Evolutionary conservation across 1,140 invertebrate genomes (phyloP), one percentile per base, ranked within the genome.

Genomic region (Bombus haemorrhoidalis): DNA sequence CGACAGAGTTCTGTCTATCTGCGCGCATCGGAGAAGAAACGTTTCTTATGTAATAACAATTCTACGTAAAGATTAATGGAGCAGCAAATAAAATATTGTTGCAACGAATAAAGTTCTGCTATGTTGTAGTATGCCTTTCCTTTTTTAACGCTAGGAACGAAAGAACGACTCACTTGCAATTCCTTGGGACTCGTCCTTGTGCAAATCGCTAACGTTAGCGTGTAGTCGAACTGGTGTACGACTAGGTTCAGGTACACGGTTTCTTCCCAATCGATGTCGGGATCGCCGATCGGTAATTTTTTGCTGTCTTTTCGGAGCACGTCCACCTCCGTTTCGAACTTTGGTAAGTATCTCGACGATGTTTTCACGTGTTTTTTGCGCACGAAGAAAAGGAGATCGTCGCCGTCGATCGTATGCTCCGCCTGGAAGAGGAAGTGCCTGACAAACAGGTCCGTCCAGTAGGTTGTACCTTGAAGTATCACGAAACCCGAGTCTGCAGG

Each of bases 201-300:
- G 95, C 99, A 99, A 91, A 99, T 98, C 85, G 99, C 99, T 95
- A 99, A 96, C 22, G 99, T 99, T 69, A 99, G 96, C 71, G 97
- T 99, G 95, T 99, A 99, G 94, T 99, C 98, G 95, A 99, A 98
- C 96, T 99, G 98, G 96, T 99, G 99, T 92, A 99, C 97, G 88
- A 99, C 98, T 90, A 99, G 96, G 96, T 99, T 99, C 73, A 99
- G 96, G 96, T 99, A 99, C 84, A 99, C 98, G 73, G 99, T 99
- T 96, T 99, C 99, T 95, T 99, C 98, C 99, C 99, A 99, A 96
- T 99, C 99, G 91, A 99, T 98, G 92, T 98, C 98, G 39, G 97
- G 97, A 96, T 99, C 99, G 78, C 98, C 98, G 90, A 98, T 98
- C 53, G 99, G 99, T 91, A 99, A 95, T 94, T 99, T 99, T 94